Base-by-base conservation (phyloP, 2,797 vertebrate species). In the Rhinichthys osculus region DNA sequence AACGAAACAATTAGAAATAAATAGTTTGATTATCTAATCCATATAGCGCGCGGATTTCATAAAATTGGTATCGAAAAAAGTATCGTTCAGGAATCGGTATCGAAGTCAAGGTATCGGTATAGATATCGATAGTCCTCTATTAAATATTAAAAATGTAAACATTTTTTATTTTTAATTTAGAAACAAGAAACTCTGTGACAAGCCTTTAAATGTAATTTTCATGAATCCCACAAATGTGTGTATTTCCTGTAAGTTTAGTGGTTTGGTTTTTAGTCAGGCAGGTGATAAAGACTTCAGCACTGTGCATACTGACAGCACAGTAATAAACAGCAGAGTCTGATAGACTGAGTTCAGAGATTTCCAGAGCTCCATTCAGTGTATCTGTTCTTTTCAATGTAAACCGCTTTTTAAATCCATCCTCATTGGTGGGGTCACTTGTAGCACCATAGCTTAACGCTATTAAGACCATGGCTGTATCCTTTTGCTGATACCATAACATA, bases 241-340 rank as follows among this genome's bases (percentile, higher is more conserved):
- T 78, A n/a, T 52, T 59, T 72, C 59, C 72, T 84, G 33, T 67
- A 0, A 19, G 30, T 77, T 40, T 66, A n/a, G n/a, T 70, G 38
- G 14, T 59, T 52, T 23, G 59, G 82, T 82, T 93, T 93, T 91
- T 91, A 90, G 90, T 89, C 62, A 69, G 78, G 83, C 52, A 84
- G 19, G 62, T 69, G 52, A 50, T 35, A 23, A 76, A 59, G 30
- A 21, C 23, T 88, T 82, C 70, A 89, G 2, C 90, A 92, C 90
- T 74, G 93, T 94, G 91, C 59, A 44, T 1, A 76, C 90, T 91
- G 0, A 89, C 93, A 89, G 93, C 91, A 84, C 92, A 93, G 87
- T 91, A 92, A 83, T 87, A 88, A 27, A 90, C 70, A 42, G 78
- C 88, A 27, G 77, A 85, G 78, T 89, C 85, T 42, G 84, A 83